Percentiles rank a stretch among this genome's conserved stretches.
Evolutionary conservation across 2,113 vertebrate species (phyloP).

Genomic region (Grantiella picta): DNA sequence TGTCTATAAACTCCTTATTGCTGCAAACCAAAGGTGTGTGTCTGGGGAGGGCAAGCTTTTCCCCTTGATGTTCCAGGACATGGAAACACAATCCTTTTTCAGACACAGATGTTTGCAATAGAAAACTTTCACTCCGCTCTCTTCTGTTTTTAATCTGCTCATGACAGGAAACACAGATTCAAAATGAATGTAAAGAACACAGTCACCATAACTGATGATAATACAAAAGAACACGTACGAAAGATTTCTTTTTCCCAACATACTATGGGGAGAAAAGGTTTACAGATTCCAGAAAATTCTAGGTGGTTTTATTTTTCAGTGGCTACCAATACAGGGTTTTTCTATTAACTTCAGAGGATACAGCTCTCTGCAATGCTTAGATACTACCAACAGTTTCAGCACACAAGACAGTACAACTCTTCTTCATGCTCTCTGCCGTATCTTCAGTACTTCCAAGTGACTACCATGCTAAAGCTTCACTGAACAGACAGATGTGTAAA

Average conservation of each 20-base stretch:
- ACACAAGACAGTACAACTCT: background rate
- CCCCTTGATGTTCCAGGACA: constrained; percentile 67
- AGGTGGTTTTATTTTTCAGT: constrained; percentile 9
- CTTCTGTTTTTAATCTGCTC: constrained; percentile 69
- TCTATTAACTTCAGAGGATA: background rate
- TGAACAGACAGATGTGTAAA: background rate
- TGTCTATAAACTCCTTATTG: constrained; percentile 53
- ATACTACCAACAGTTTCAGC: background rate
- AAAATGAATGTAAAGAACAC: constrained; percentile 68
- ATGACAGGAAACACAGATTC: constrained; percentile 69
- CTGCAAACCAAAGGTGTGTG: constrained; percentile 52
- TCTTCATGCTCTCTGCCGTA: background rate
- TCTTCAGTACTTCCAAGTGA: background rate
- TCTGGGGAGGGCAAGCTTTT: constrained; percentile 51
- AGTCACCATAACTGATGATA: constrained; percentile 63
- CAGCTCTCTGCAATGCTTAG: background rate
- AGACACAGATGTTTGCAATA: constrained; percentile 73
- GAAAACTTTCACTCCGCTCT: constrained; percentile 65
- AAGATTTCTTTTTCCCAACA: constrained; percentile 34
- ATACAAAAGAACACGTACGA: constrained; percentile 59
- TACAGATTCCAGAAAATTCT: constrained; percentile 26
- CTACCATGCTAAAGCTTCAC: background rate
- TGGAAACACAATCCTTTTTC: constrained; percentile 63
- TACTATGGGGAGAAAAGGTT: constrained; percentile 14
- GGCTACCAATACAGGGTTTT: background rate